Evolutionary conservation across 2,113 vertebrate species (phyloP).

Genomic region (Corythornis madagascariensis): DNA sequence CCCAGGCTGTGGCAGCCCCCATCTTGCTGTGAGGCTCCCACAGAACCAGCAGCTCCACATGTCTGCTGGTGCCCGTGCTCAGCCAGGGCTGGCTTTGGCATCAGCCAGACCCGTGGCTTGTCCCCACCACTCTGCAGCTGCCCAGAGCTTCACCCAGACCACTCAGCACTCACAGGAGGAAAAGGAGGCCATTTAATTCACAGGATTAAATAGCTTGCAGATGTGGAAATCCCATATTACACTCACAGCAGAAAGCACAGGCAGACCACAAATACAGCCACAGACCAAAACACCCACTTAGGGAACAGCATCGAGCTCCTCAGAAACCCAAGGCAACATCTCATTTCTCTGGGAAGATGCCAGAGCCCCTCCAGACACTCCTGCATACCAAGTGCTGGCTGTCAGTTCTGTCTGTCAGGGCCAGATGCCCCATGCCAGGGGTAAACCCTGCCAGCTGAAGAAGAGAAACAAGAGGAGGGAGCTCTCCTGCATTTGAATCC

Average conservation of each 20-base stretch:
- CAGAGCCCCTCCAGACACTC: neutral
- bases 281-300: conserved; percentile 43
- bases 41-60: accelerated
- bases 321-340: neutral
- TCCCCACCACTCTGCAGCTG: neutral
- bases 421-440: accelerated
- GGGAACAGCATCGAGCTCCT: neutral
- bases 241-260: conserved; percentile 11
- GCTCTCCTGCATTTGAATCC: neutral
- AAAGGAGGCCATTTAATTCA: neutral
- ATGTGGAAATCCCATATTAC: conserved; percentile 40
- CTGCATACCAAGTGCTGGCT: neutral
- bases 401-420: neutral
- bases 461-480: neutral
- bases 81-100: neutral
- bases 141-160: neutral
- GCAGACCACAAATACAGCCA: neutral
- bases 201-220: conserved; percentile 65
- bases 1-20: accelerated
- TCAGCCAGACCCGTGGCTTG: neutral
- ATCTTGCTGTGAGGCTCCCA: neutral
- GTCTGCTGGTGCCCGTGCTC: neutral
- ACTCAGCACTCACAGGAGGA: neutral
- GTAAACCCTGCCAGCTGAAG: neutral
- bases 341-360: neutral